Base-by-base conservation (phyloP, 1,140 invertebrate species). In the Limonius californicus region DNA sequence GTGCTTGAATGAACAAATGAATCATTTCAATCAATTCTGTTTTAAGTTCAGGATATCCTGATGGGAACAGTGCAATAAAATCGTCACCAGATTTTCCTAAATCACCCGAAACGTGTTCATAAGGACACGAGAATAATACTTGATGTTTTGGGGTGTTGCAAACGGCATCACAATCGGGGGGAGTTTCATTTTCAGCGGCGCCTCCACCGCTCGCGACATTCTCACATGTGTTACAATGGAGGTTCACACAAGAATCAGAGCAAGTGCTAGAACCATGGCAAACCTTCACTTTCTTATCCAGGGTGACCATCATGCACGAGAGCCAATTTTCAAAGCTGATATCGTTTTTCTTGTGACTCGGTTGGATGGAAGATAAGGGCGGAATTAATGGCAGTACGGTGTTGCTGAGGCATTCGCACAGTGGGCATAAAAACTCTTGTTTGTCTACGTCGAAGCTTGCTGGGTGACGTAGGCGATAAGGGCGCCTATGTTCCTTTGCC, bases 341-440 rank as follows among this genome's bases (percentile, higher is more conserved):
- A 8, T 74, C 67, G 14, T 71, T 70, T 15, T 64, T 55, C 42
- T 63, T 23, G 27, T 68, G 70, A 23, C 50, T 55, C 16, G 77
- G 73, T 64, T 80, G 77, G 27, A 86, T 78, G 1, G 77, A 80
- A 3, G 79, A 78, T 12, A 89, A 74, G 0, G 86, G 72, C 20
- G 96, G 94, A 57, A 97, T 78, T 0, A 99, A 77, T 0, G 96
- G 95, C 53, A 99, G 79, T 4, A 96, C 91, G 2, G 91, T 91
- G 77, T 99, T 99, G 77, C 93, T 95, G 0, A 99, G 80, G 63
- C 94, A 88, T 77, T 98, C 94, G 79, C 97, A 99, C 18, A 99
- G 83, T 0, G 97, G 97, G 77, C 97, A 99, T 6, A 98, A 81
- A 79, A 95, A 99, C 78, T 99, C 97, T 54, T 90, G 87, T 76